These are phyloP conservation scores for Aldrovandia affinis DNA, from an alignment of 2,797 vertebrate species.

Conservation along the genomic window DNA sequence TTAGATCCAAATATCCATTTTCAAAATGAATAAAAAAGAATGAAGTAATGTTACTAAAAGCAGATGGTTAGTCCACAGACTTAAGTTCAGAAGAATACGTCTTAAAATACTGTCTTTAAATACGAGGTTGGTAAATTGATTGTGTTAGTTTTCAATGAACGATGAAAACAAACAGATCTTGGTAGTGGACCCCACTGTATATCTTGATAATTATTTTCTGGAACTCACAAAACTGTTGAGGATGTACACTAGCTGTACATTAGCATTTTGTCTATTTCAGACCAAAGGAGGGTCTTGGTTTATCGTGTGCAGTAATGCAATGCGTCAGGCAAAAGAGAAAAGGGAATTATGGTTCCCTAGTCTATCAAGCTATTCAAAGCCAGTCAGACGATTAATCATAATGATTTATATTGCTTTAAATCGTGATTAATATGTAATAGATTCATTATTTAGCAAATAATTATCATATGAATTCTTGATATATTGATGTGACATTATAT, in stretches of 20 bases:
- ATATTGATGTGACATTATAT: neutral
- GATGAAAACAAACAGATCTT: too few species aligned
- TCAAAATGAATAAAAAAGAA: neutral
- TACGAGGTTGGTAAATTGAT: neutral
- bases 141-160: too few species aligned
- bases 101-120: neutral
- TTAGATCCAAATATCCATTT: too few species aligned
- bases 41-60: neutral
- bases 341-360: neutral
- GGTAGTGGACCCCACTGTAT: too few species aligned
- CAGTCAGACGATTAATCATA: conserved; percentile 7
- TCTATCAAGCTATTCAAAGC: neutral
- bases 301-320: neutral
- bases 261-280: neutral
- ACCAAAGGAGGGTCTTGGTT: neutral
- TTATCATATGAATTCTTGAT: conserved; percentile 2
- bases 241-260: neutral
- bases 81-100: neutral
- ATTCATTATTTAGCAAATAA: conserved; percentile 8
- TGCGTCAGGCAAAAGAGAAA: neutral
- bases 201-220: neutral
- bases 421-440: neutral
- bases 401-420: neutral
- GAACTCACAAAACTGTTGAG: neutral
- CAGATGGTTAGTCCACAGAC: neutral